These are phyloP conservation scores for Gnathonemus echidnorhynchus DNA, from an alignment of 2,113 vertebrate genomes.

Conservation along the genomic window DNA sequence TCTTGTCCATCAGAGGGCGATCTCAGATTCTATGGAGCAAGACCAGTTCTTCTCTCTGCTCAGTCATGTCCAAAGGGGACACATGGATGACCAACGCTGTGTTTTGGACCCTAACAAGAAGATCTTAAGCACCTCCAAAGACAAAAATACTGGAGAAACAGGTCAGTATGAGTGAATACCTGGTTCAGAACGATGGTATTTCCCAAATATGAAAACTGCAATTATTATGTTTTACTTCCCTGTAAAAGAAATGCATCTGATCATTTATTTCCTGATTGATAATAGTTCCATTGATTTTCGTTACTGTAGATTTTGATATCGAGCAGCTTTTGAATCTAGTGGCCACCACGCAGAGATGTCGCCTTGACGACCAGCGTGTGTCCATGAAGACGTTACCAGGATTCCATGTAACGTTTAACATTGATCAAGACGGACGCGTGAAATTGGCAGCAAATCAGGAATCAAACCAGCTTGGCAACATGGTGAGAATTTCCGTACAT, in stretches of 20 bases:
- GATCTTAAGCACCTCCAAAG: conserved; percentile 38
- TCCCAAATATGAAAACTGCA: not conserved
- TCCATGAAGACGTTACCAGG: conserved; percentile 58
- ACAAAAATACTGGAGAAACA: conserved; percentile 15
- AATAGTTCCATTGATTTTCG: not conserved
- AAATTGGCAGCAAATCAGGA: conserved; percentile 15
- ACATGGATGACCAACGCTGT: conserved; percentile 71
- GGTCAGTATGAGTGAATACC: not conserved
- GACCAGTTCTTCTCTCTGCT: conserved; percentile 65
- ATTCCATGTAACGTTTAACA: conserved; percentile 49
- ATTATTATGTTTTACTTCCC: not conserved
- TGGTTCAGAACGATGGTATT: conserved; percentile 25
- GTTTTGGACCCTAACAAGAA: conserved; percentile 42
- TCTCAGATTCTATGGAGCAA: conserved; percentile 46
- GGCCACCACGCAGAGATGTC: conserved; percentile 60
- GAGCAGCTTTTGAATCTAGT: conserved; percentile 69
- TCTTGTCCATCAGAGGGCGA: conserved; percentile 29
- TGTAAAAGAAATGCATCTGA: not conserved
- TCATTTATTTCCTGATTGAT: not conserved
- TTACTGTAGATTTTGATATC: conserved; percentile 49
- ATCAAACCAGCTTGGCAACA: not conserved
- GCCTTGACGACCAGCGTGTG: conserved; percentile 72
- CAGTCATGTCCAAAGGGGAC: conserved; percentile 59
- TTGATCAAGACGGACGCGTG: conserved; percentile 22
- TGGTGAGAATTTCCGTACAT: not conserved